Percentiles rank a stretch among this genome's conserved stretches.
These are phyloP conservation scores for Hassar affinis DNA, from an alignment of 2,113 vertebrate genomes.

Conservation along the genomic window DNA sequence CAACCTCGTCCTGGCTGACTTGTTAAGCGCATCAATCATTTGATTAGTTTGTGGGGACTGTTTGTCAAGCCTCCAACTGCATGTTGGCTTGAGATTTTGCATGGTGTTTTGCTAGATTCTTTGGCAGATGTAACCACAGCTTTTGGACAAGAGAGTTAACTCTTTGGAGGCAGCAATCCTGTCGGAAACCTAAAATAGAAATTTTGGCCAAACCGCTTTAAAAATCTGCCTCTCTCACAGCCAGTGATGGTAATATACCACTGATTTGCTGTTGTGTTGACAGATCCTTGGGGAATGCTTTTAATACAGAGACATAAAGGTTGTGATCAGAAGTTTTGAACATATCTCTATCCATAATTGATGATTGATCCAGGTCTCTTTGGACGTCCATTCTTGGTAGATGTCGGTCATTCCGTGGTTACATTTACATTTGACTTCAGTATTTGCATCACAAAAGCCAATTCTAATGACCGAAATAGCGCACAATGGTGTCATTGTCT, in stretches of 20 bases:
- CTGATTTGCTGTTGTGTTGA: background rate
- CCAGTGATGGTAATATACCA: background rate
- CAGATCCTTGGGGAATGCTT: background rate
- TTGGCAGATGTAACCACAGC: background rate
- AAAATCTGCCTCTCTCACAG: too few species aligned
- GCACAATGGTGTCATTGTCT: conserved; percentile 21
- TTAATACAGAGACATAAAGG: background rate
- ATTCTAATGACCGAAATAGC: background rate
- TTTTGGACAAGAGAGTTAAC: background rate
- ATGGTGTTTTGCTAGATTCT: background rate
- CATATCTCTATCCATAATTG: background rate
- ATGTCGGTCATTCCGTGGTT: too few species aligned
- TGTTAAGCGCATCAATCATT: background rate
- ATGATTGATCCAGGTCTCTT: background rate
- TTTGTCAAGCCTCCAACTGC: background rate
- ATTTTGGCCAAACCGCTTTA: too few species aligned
- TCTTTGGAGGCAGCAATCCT: too few species aligned
- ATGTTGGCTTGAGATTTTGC: background rate
- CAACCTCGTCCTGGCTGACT: background rate
- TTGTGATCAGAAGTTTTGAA: background rate
- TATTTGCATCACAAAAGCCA: too few species aligned
- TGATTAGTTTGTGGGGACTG: background rate
- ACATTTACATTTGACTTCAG: too few species aligned
- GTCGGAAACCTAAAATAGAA: too few species aligned
- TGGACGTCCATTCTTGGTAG: background rate